Evolutionary conservation across 2,113 vertebrate species (phyloP), one percentile per base, ranked within the genome.

Genomic region (Chaenocephalus aceratus): DNA sequence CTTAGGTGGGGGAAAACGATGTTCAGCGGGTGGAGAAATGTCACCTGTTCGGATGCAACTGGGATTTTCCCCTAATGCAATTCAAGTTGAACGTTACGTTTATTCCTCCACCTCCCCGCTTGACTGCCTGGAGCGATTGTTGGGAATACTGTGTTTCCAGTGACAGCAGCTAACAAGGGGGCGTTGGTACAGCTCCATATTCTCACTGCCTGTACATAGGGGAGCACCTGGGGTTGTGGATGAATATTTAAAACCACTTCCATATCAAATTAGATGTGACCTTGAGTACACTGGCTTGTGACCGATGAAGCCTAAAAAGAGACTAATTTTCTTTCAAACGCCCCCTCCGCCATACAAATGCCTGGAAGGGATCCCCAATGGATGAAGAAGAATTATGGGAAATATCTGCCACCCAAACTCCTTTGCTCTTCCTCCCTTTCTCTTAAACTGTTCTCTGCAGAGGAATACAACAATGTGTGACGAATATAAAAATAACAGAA

Each of bases 171-270:
- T 89, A 86, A 84, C 85, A 66, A 85, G 79, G 70, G 76, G 52
- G 48, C 58, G 63, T 59, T 64, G 71, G 44, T 67, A 69, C 58
- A 26, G 23, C 41, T 15, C n/a, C 8, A 6, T 10, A 53, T 67
- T 2, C 61, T 0, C 13, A 2, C 45, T 36, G 66, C 30, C 59
- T 59, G 73, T 66, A 86, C 74, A 79, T 65, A 44, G 64, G 59
- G 77, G 82, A 91, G 70, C 89, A 91, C 89, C 87, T 68, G 78
- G 85, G 90, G 92, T 91, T 89, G 91, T 60, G 76, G 86, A 91
- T 93, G 89, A 93, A 94, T 94, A 92, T 94, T 94, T 91, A 83
- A 93, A 86, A 90, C 44, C 78, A 65, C 80, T 87, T 87, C 83
- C 80, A 79, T 76, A 85, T 91, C 86, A 86, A 93, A 94, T 94